A percentile compares a stretch with the other conserved stretches of the same genome.
phyloP scores from a whole-genome alignment of 2,888 invertebrate genomes.

The Parnassius smintheus region DNA sequence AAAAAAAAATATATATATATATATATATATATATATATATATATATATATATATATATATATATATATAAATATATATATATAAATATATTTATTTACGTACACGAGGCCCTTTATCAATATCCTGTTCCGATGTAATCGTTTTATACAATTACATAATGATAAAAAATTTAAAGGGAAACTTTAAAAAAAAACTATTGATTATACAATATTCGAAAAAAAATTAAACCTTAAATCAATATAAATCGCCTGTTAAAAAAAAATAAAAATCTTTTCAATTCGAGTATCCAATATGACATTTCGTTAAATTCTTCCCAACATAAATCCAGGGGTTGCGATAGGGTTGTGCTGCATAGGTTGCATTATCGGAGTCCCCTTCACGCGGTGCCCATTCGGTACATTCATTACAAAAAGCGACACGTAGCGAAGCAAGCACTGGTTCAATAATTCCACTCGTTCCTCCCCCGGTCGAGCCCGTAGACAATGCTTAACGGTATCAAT shows the following conservation, averaged over 20 bases:
- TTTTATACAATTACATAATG: no score
- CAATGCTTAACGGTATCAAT: slow-evolving; percentile 81
- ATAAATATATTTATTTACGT: no score
- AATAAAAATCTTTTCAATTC: slow-evolving; percentile 8
- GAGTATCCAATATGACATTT: slow-evolving; percentile 14
- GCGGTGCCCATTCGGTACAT: slow-evolving; percentile 52
- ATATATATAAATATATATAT: no score
- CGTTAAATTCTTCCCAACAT: slow-evolving; percentile 17
- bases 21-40: no score
- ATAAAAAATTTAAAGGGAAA: no score
- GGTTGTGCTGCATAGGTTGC: slow-evolving; percentile 19
- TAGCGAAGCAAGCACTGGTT: slow-evolving; percentile 67
- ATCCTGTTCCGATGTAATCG: no score
- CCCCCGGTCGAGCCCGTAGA: slow-evolving; percentile 62
- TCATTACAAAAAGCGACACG: slow-evolving; percentile 79
- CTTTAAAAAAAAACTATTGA: no score
- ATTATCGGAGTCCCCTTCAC: slow-evolving; percentile 42
- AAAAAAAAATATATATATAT: no score
- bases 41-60: no score
- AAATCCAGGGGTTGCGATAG: slow-evolving; percentile 9
- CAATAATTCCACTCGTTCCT: slow-evolving; percentile 78
- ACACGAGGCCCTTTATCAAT: no score
- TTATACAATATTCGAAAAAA: no score
- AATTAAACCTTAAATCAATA: not conserved
- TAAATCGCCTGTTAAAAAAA: not conserved